Conservation (phyloP, 2,888 invertebrate species). For the Drosophila longiperda region DNA sequence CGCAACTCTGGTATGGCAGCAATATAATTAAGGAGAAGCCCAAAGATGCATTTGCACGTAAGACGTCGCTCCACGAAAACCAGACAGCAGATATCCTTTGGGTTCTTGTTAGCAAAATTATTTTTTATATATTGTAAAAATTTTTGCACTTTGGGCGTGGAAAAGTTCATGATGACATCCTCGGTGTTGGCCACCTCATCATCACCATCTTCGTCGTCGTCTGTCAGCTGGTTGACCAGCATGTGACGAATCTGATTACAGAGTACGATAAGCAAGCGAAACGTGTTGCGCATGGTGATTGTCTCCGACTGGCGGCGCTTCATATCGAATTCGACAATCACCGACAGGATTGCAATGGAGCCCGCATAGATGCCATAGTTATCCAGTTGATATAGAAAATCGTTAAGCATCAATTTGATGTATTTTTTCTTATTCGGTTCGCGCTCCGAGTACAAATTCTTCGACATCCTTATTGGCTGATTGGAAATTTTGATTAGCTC, state of each 20-base stretch:
- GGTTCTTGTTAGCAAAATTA: conserved; percentile 85
- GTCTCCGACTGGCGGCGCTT: conserved; percentile 86
- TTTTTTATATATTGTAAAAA: conserved; percentile 88
- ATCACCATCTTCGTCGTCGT: conserved; percentile 76
- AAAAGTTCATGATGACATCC: conserved; percentile 86
- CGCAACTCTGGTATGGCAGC: conserved; percentile 86
- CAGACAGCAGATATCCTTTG: conserved; percentile 80
- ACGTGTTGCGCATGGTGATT: conserved; percentile 79
- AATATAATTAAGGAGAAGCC: conserved; percentile 87
- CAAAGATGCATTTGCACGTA: conserved; percentile 91
- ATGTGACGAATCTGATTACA: conserved; percentile 86
- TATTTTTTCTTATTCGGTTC: conserved; percentile 85
- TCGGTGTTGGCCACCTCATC: conserved; percentile 43
- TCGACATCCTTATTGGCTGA: conserved; percentile 63
- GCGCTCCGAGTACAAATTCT: conserved; percentile 44
- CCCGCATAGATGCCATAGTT: conserved; percentile 88
- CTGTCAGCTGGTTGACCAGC: conserved; percentile 86
- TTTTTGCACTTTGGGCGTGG: conserved; percentile 88
- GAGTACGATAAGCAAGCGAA: conserved; percentile 65
- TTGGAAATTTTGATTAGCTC: conserved; percentile 64
- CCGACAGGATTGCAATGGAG: conserved; percentile 86
- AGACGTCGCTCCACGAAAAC: conserved; percentile 86
- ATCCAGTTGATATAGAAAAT: conserved; percentile 86
- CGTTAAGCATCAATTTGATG: conserved; percentile 85
- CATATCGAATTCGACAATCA: conserved; percentile 88